Evolutionary conservation across 1,140 invertebrate species (phyloP).

Genomic region (Globodera ellingtonae): DNA sequence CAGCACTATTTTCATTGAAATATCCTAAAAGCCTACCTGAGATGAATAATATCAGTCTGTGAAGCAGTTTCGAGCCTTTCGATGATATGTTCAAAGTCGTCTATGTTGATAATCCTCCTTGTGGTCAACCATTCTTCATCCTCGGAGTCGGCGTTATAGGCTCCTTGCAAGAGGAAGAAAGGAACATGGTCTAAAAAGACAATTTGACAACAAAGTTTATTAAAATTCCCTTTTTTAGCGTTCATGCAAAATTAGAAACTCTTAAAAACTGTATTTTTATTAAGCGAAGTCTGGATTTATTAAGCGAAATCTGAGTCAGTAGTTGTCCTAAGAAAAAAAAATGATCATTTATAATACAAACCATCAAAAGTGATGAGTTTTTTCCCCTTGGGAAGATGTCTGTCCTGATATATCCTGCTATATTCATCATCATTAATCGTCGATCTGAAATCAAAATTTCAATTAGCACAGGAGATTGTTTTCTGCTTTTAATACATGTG

Average conservation of each 20-base stretch:
- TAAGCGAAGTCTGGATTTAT: neutral
- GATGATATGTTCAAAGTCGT: slow-evolving; percentile 53
- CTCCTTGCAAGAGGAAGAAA: slow-evolving; percentile 36
- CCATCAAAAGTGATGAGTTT: slow-evolving; percentile 37
- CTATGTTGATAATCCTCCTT: slow-evolving; percentile 33
- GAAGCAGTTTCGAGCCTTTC: slow-evolving; percentile 46
- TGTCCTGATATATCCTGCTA: slow-evolving; percentile 29
- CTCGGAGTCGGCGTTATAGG: slow-evolving; percentile 51
- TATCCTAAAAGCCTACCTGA: neutral
- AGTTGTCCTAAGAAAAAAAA: too few species aligned
- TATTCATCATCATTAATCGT: slow-evolving; percentile 40
- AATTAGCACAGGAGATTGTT: neutral
- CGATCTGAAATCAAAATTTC: neutral
- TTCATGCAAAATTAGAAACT: too few species aligned
- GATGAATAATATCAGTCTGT: slow-evolving; percentile 43
- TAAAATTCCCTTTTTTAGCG: neutral
- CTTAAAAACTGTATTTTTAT: too few species aligned
- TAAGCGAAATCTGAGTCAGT: too few species aligned
- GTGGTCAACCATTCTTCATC: slow-evolving; percentile 42
- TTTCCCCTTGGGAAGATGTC: slow-evolving; percentile 19
- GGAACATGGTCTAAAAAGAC: slow-evolving; percentile 40
- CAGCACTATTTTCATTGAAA: too few species aligned
- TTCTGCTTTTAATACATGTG: slow-evolving; percentile 2
- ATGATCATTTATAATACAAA: slow-evolving; percentile 4
- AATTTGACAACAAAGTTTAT: slow-evolving; percentile 13